These are phyloP conservation scores for Furcifer pardalis DNA, from an alignment of 2,797 vertebrate species.

Conservation along the genomic window DNA sequence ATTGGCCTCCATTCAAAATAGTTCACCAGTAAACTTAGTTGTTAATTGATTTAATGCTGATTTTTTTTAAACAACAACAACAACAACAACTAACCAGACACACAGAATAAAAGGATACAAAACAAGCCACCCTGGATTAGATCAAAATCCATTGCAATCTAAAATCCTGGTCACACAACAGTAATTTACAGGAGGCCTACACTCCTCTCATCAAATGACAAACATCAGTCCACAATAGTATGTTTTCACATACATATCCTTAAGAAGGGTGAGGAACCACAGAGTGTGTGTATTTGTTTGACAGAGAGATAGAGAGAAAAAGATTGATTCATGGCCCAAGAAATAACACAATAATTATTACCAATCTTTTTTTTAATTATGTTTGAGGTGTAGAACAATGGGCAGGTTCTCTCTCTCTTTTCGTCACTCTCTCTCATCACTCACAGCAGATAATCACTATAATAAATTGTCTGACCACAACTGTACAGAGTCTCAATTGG, in stretches of 20 bases:
- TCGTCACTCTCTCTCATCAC: neutral
- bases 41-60: neutral
- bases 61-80: neutral
- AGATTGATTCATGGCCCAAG: neutral
- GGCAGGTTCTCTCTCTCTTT: neutral
- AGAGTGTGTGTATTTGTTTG: neutral
- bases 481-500: neutral
- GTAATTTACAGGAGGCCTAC: neutral
- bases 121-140: neutral
- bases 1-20: neutral
- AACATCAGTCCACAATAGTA: neutral
- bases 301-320: neutral
- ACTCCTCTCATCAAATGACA: neutral
- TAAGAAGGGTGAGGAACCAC: neutral
- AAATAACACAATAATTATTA: neutral
- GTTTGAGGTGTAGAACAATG: neutral
- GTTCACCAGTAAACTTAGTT: neutral
- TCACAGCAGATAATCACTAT: neutral
- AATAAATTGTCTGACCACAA: neutral
- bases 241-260: too few relatives aligned
- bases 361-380: neutral
- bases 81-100: too few relatives aligned
- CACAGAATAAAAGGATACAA: neutral
- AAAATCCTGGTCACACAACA: neutral
- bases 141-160: neutral